Evolutionary conservation across 1,140 invertebrate genomes (phyloP), one percentile per base, ranked within the genome.

Genomic region (Leucophenga varia): DNA sequence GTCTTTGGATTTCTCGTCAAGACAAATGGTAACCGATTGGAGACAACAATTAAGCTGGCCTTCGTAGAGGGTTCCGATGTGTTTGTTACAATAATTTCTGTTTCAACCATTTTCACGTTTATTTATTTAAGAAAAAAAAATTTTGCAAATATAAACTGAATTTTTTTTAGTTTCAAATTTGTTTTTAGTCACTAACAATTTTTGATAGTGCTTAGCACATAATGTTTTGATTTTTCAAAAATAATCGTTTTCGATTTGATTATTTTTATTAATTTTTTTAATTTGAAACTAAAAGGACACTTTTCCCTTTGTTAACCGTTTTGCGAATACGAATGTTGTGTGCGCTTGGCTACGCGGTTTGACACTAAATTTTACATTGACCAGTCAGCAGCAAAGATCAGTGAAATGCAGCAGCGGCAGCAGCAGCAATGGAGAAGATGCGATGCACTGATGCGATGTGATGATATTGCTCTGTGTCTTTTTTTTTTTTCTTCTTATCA

Each of bases 21-120:
- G 52, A 93, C 87, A 77, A 94, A 93, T 6, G 91, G 91, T 61
- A 94, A 79, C 57, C 91, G 80, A 80, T 93, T 94, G 53, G 90
- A 92, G 38, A 94, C 89, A 47, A 94, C 90, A 61, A 94, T 92
- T 81, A 94, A 85, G 59, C 83, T 88, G 59, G 84, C 84, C 72
- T 82, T 82, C 13, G 61, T 60, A 8, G 52, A 64, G 0, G 68
- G 58, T 40, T 72, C 68, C n/a, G 49, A 55, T 18, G 67, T 53
- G 37, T 64, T 60, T 46, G 71, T 74, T 28, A 75, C 57, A 32
- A 73, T 63, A 38, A 75, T 75, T 59, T 75, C 72, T 36, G 72
- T 67, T 41, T 75, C 73, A 20, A 43, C 47, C 72, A 75, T 74
- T 43, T 54, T 54, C n/a, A n/a, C n/a, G n/a, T n/a, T n/a, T n/a